Evolutionary conservation across 2,888 invertebrate genomes (phyloP).

Genomic region (Digitonthophagus gazella): DNA sequence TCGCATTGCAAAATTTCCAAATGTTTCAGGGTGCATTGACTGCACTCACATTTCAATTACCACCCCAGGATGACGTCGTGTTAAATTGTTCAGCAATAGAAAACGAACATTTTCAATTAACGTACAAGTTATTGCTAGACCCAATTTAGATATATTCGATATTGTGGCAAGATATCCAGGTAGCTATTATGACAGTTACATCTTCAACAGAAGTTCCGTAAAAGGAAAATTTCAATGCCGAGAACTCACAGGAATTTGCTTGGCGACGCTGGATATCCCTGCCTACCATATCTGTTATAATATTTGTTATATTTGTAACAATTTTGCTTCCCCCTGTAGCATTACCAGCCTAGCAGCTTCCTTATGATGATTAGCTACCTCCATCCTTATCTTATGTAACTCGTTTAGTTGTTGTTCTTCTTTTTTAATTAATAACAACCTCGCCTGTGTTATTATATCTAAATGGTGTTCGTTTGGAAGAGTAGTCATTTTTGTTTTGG

Average conservation of each 20-base stretch:
- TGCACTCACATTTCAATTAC: slow-evolving; percentile 2
- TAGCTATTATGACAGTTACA: not conserved
- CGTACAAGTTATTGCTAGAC: slow-evolving; percentile 2
- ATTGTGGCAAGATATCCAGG: slow-evolving; percentile 11
- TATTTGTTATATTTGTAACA: not conserved
- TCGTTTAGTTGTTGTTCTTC: not conserved
- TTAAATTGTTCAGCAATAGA: slow-evolving; percentile 9
- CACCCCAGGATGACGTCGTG: slow-evolving; percentile 7
- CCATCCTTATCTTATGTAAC: slow-evolving; percentile 1
- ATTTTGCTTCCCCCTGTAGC: slow-evolving; percentile 4
- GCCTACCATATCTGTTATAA: slow-evolving; percentile 1
- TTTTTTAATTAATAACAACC: not conserved
- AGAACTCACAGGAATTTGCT: slow-evolving; percentile 4
- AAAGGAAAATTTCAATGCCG: not conserved
- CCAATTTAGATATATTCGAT: slow-evolving; percentile 2
- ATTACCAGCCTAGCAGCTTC: slow-evolving; percentile 4
- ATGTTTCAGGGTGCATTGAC: too few species aligned
- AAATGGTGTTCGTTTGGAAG: not conserved
- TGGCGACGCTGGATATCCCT: slow-evolving; percentile 16
- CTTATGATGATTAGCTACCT: not conserved
- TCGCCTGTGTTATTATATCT: not conserved
- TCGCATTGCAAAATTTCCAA: slow-evolving; percentile 3
- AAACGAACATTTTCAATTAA: slow-evolving; percentile 13
- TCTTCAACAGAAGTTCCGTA: too few species aligned
- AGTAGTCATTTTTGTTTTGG: too few species aligned